Percentiles rank a stretch among this genome's conserved stretches.
These are phyloP conservation scores for Leptinotarsa juncta DNA, from an alignment of 2,888 invertebrate genomes.

Conservation along the genomic window DNA sequence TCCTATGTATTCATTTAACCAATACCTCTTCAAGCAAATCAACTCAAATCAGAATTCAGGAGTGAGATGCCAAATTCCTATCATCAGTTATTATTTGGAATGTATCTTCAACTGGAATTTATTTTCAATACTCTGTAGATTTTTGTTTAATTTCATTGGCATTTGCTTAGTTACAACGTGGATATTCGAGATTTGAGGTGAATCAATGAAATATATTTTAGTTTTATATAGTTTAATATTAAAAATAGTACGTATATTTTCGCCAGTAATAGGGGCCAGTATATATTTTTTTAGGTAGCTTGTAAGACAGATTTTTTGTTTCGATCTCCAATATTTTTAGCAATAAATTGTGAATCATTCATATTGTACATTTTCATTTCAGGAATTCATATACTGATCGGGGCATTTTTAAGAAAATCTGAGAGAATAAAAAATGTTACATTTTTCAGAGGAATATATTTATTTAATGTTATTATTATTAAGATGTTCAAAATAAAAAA, in stretches of 20 bases:
- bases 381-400: slow-evolving; percentile 35
- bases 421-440: slow-evolving; percentile 47
- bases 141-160: no score
- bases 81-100: no score
- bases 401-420: slow-evolving; percentile 43
- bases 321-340: slow-evolving; percentile 46
- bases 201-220: not conserved
- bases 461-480: slow-evolving; percentile 55
- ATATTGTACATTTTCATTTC: slow-evolving; percentile 39
- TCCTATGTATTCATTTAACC: no score
- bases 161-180: no score
- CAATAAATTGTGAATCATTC: slow-evolving; percentile 23
- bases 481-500: slow-evolving; percentile 55
- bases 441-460: slow-evolving; percentile 52
- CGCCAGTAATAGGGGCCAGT: slow-evolving; percentile 61
- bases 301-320: slow-evolving; percentile 33
- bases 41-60: no score
- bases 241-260: slow-evolving; percentile 40
- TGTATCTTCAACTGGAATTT: no score
- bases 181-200: not conserved
- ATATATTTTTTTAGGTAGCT: slow-evolving; percentile 49
- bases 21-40: no score
- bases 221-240: not conserved
- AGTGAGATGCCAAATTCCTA: no score
- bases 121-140: no score